These are phyloP conservation scores for Heliconius charithonia DNA, from an alignment of 2,888 invertebrate genomes.

Conservation along the genomic window DNA sequence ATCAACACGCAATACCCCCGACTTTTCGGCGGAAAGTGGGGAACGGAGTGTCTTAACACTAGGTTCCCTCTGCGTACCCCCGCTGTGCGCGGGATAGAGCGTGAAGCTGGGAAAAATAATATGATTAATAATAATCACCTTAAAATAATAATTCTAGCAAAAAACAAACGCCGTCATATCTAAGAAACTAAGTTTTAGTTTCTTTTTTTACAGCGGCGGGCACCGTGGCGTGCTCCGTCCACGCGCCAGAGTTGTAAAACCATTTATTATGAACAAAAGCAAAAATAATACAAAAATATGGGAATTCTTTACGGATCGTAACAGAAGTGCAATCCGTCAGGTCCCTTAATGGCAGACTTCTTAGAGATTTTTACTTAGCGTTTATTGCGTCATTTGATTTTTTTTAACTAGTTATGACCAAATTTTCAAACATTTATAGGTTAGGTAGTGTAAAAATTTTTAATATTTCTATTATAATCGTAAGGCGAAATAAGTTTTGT, in stretches of 20 bases:
- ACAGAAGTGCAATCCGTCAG: conserved; percentile 67
- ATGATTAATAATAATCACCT: background rate
- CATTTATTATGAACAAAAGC: conserved; percentile 64
- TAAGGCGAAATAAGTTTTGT: background rate
- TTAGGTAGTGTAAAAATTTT: conserved; percentile 4
- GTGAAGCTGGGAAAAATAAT: too few species aligned
- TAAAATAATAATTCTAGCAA: conserved; percentile 4
- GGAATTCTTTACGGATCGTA: conserved; percentile 68
- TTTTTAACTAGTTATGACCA: conserved; percentile 28
- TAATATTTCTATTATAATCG: conserved; percentile 1
- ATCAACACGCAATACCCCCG: too few species aligned
- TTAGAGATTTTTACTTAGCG: conserved; percentile 53
- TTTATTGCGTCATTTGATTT: conserved; percentile 46
- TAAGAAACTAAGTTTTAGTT: conserved; percentile 18
- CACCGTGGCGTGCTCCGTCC: conserved; percentile 66
- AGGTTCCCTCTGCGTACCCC: too few species aligned
- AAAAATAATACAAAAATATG: conserved; percentile 64
- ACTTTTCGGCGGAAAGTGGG: too few species aligned
- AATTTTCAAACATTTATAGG: conserved; percentile 5
- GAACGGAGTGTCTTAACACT: too few species aligned
- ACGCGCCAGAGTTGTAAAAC: conserved; percentile 73
- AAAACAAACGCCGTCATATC: background rate
- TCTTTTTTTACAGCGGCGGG: conserved; percentile 41
- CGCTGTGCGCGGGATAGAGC: too few species aligned
- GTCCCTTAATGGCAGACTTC: conserved; percentile 57